Conservation (phyloP, 2,797 vertebrate species). For the Vespertilio murinus region DNA sequence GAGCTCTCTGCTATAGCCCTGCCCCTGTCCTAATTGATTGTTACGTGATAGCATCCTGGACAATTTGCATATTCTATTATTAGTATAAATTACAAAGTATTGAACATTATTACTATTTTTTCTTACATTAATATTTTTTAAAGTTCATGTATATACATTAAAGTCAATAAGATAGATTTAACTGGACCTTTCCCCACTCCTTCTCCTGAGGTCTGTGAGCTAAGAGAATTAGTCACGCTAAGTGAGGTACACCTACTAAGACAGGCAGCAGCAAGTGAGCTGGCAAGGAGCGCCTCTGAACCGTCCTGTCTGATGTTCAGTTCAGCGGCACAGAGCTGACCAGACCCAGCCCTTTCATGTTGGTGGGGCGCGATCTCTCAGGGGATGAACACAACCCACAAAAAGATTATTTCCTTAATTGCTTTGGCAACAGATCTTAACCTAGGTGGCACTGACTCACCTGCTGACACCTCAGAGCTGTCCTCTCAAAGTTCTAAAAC, state of each 20-base stretch:
- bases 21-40: no score
- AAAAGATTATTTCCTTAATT: no score
- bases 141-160: not conserved
- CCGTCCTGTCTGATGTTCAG: accelerated
- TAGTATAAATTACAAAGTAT: not conserved
- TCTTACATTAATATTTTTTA: not conserved
- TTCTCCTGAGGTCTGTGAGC: not conserved
- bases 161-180: not conserved
- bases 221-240: not conserved
- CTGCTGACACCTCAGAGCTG: not conserved
- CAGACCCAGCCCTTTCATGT: not conserved
- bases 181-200: no score
- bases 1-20: no score
- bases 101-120: not conserved
- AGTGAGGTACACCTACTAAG: not conserved
- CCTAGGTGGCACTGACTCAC: accelerated
- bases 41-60: no score
- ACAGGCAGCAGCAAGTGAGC: no score
- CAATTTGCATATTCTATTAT: no score
- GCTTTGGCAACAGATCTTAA: not conserved
- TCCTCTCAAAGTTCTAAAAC: no score
- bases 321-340: not conserved
- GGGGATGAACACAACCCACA: not conserved
- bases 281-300: no score
- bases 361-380: accelerated